Conservation (phyloP, 2,888 invertebrate species). For the Lycaena phlaeas region DNA sequence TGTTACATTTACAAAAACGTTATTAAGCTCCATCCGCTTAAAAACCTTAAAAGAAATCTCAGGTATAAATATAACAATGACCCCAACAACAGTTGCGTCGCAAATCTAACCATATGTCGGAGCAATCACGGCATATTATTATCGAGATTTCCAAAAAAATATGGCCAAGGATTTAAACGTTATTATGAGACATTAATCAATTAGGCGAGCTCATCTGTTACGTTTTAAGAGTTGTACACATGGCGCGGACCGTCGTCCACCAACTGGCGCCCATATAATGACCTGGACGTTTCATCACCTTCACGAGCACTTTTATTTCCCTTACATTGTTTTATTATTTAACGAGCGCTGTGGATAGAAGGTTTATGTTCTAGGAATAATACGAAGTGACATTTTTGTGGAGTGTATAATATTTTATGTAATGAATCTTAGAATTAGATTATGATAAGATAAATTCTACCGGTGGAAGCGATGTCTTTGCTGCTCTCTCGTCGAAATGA, state of each 20-base stretch:
- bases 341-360: background rate
- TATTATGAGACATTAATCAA: constrained; percentile 68
- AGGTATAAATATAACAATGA: constrained; percentile 16
- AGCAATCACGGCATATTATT: constrained; percentile 65
- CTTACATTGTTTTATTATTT: background rate
- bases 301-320: constrained; percentile 5
- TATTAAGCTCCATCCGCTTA: background rate
- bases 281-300: constrained; percentile 26
- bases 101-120: constrained; percentile 63
- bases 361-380: too few relatives aligned
- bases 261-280: constrained; percentile 66
- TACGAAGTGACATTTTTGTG: too few relatives aligned
- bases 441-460: too few relatives aligned
- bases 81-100: constrained; percentile 31
- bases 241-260: constrained; percentile 45
- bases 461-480: too few relatives aligned
- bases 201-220: constrained; percentile 59
- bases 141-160: constrained; percentile 56
- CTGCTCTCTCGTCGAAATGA: too few relatives aligned
- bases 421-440: too few relatives aligned
- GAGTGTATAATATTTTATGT: too few relatives aligned
- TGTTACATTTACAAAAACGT: too few relatives aligned
- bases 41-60: constrained; percentile 10
- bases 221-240: constrained; percentile 56
- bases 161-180: constrained; percentile 56